phyloP scores from a whole-genome alignment of 2,888 invertebrate genomes.

The Deilephila porcellus region DNA sequence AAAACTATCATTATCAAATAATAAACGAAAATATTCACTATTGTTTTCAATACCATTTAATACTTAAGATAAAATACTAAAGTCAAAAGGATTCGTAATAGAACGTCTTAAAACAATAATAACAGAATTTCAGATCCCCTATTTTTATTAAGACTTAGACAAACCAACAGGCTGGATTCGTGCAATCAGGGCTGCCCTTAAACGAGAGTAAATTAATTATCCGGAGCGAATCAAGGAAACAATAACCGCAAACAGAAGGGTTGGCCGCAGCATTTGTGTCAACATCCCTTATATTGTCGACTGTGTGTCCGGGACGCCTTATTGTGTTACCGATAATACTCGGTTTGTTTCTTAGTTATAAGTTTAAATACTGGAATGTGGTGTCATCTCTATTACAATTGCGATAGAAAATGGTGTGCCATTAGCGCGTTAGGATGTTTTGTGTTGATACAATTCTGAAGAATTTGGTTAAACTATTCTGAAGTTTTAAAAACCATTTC shows the following conservation, averaged over 20 bases:
- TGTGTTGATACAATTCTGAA: too few relatives aligned
- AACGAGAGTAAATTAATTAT: slow-evolving; percentile 74
- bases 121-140: neutral
- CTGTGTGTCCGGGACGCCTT: slow-evolving; percentile 61
- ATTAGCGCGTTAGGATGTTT: too few relatives aligned
- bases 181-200: slow-evolving; percentile 59
- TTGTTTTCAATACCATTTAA: too few relatives aligned
- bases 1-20: too few relatives aligned
- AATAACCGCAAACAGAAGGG: slow-evolving; percentile 81
- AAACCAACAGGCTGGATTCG: slow-evolving; percentile 24
- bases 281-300: slow-evolving; percentile 70
- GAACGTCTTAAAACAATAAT: neutral
- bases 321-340: slow-evolving; percentile 51
- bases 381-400: too few relatives aligned
- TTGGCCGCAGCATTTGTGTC: slow-evolving; percentile 71
- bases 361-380: slow-evolving; percentile 2
- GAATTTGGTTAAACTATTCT: too few relatives aligned
- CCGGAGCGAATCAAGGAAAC: slow-evolving; percentile 75
- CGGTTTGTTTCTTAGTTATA: slow-evolving; percentile 43
- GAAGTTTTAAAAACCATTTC: too few relatives aligned
- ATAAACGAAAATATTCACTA: too few relatives aligned
- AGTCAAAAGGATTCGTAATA: too few relatives aligned
- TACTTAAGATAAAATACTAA: too few relatives aligned
- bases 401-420: too few relatives aligned
- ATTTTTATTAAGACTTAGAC: slow-evolving; percentile 33